These are phyloP conservation scores for Podocnemis expansa DNA, from an alignment of 2,113 vertebrate genomes.

Conservation along the genomic window DNA sequence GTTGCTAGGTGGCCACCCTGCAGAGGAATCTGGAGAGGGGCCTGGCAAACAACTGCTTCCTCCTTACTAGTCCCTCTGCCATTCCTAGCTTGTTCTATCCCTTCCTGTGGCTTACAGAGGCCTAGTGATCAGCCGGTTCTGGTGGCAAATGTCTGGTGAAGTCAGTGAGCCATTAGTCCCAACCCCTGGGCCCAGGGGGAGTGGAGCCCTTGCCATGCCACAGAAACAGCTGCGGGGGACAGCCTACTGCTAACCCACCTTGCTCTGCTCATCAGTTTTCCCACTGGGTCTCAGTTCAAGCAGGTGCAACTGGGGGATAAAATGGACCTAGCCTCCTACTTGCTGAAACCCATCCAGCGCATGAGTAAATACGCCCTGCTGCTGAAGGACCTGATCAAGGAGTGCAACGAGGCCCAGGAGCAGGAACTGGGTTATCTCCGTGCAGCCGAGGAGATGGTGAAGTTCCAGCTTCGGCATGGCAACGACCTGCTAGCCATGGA, in stretches of 20 bases:
- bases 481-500: conserved; percentile 98
- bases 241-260: neutral
- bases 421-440: conserved; percentile 89
- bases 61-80: neutral
- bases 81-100: neutral
- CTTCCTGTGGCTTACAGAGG: fast-evolving
- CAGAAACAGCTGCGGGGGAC: neutral
- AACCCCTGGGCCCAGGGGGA: fast-evolving
- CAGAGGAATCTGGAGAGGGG: neutral
- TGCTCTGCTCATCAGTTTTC: neutral
- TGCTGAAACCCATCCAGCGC: conserved; percentile 95
- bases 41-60: neutral
- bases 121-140: neutral
- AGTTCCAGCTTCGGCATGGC: conserved; percentile 95
- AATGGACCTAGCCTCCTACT: conserved; percentile 95
- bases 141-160: neutral
- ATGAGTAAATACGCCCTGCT: conserved; percentile 96
- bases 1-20: neutral
- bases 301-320: conserved; percentile 92
- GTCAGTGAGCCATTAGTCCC: neutral
- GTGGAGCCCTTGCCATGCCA: neutral
- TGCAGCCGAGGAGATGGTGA: conserved; percentile 92
- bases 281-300: conserved; percentile 81
- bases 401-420: conserved; percentile 85
- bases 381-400: conserved; percentile 93